Evolutionary conservation across 1,140 invertebrate genomes (phyloP).

Genomic region (Bombus picipes): DNA sequence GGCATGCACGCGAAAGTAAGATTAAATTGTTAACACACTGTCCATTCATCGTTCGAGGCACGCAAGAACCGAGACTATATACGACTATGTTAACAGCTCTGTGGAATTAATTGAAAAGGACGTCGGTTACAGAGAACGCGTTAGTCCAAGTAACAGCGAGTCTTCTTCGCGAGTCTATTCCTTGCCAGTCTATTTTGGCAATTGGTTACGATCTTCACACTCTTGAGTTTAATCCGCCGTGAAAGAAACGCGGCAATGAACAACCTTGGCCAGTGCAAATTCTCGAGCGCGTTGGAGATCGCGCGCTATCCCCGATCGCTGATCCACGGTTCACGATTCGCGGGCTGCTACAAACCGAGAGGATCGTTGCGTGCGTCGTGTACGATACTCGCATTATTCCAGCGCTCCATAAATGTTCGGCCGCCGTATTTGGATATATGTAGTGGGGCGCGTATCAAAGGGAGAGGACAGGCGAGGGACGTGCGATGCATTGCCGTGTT

Average conservation of each 20-base stretch:
- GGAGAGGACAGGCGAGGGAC: conserved; percentile 9
- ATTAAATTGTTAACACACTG: too few relatives aligned
- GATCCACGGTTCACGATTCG: background rate
- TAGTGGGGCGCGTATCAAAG: conserved; percentile 25
- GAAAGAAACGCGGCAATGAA: background rate
- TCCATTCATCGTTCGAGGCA: too few relatives aligned
- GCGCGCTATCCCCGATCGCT: background rate
- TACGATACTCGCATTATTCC: conserved; percentile 53
- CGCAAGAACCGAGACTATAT: too few relatives aligned
- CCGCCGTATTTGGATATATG: conserved; percentile 59
- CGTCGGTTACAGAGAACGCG: too few relatives aligned
- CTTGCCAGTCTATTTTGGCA: too few relatives aligned
- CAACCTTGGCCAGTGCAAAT: conserved; percentile 6
- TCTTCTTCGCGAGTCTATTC: too few relatives aligned
- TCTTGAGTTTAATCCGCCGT: background rate
- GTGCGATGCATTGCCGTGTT: background rate
- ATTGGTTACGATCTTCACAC: too few relatives aligned
- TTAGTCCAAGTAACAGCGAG: too few relatives aligned
- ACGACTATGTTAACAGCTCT: too few relatives aligned
- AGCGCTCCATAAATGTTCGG: conserved; percentile 59
- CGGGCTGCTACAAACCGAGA: background rate
- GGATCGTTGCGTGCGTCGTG: conserved; percentile 31
- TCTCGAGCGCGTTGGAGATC: background rate
- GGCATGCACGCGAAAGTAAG: too few relatives aligned
- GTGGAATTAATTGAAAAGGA: too few relatives aligned